phyloP scores from a whole-genome alignment of 2,797 vertebrate genomes.

The Enteromius thamalakanensis region DNA sequence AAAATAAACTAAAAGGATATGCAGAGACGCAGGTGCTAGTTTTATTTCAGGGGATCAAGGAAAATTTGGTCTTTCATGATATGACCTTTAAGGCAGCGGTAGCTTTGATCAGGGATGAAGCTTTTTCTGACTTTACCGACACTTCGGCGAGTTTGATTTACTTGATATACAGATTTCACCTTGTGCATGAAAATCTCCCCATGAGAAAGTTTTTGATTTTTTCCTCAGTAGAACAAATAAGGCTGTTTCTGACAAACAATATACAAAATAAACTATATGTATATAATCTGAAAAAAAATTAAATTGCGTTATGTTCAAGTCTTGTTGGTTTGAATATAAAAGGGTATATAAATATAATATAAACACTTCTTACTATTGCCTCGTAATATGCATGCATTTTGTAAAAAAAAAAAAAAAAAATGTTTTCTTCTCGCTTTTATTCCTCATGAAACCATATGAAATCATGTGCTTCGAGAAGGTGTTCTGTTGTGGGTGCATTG shows the following conservation, averaged over 20 bases:
- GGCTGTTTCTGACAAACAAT: background rate
- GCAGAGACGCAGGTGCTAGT: constrained; percentile 18
- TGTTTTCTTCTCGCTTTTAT: background rate
- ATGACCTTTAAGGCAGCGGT: background rate
- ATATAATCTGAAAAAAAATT: background rate
- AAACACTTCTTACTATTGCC: background rate
- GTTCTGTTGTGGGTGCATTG: background rate
- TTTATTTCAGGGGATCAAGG: constrained; percentile 18
- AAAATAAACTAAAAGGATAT: background rate
- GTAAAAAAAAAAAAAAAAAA: background rate
- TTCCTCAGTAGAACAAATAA: background rate
- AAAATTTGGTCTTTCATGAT: constrained; percentile 12
- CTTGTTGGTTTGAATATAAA: background rate
- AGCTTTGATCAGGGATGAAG: constrained; percentile 5
- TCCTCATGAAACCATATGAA: background rate
- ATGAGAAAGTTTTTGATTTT: background rate
- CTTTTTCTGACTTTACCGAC: constrained; percentile 17
- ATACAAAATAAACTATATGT: background rate
- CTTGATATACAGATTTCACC: background rate
- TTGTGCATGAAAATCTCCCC: background rate
- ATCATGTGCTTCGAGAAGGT: background rate
- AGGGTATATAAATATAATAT: too few species aligned
- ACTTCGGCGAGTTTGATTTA: background rate
- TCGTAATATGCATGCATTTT: background rate
- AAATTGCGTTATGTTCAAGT: background rate